Evolutionary conservation across 2,113 vertebrate species (phyloP), one percentile per base, ranked within the genome.

Genomic region (Zingel zingel): DNA sequence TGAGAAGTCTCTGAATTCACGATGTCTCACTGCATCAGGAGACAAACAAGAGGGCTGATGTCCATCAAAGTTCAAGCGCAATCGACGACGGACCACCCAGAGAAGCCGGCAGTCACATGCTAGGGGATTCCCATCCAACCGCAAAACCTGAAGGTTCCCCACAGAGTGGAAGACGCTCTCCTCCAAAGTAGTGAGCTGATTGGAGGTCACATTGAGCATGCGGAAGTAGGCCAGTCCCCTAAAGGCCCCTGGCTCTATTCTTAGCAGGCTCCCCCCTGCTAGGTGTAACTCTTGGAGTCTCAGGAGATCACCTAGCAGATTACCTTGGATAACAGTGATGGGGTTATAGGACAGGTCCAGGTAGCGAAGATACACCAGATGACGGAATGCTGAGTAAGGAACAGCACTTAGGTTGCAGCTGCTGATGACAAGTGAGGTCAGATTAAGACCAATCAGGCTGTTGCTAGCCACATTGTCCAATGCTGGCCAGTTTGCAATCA

Each of bases 311-410:
- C 93, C 92, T 15, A 97, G 86, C 23, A 92, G 85, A 36, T 94
- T 92, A 25, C 94, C 94, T 7, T 93, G 94, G 74, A 98, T 95
- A 39, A 86, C 88, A 0, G 94, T 94, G 88, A 98, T 97, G 21
- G 97, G 97, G 89, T 98, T 98, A 92, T 96, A 94, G 56, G 97
- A 98, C 8, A 98, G 92, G 74, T 98, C 97, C 64, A 98, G 90
- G 76, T 88, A 94, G 75, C 83, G 93, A 71, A 98, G 94, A 83
- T 97, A 96, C 63, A 91, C 94, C 67, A 98, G 86, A 83, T 96
- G 96, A 45, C 91, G 83, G n/a, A 98, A 85, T 0, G 97, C 94
- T 23, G 94, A 88, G 67, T 96, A 96, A 36, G 97, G 97, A 69
- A 98, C 91, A 0, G 89, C 76, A 45, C 92, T 97, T 21, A 98